A percentile compares a stretch with the other conserved stretches of the same genome.
Conservation (phyloP, 2,797 vertebrate genomes). For the Megalops cyprinoides region DNA sequence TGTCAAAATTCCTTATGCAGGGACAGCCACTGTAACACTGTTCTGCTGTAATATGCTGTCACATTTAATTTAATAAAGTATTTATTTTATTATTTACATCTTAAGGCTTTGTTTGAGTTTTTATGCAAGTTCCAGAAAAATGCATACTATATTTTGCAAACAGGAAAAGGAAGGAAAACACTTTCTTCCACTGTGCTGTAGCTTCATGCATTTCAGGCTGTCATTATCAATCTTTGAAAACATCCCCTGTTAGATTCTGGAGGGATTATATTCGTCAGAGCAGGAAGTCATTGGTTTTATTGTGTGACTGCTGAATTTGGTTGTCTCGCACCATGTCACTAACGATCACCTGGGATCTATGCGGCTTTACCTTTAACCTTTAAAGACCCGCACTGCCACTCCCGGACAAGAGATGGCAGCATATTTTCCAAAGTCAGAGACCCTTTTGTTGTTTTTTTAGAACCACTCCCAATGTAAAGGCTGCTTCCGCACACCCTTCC, state of each 20-base stretch:
- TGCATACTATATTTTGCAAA: neutral
- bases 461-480: neutral
- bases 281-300: neutral
- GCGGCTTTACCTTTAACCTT: too few relatives aligned
- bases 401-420: conserved; percentile 1
- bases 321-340: neutral
- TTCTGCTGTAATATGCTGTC: conserved; percentile 20
- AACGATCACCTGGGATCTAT: neutral
- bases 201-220: too few relatives aligned
- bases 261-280: neutral
- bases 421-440: neutral
- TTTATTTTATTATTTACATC: conserved; percentile 65
- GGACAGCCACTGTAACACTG: neutral
- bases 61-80: conserved; percentile 42
- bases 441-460: neutral
- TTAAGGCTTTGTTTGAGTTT: conserved; percentile 28
- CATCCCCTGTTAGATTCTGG: too few relatives aligned
- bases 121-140: neutral
- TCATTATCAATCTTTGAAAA: too few relatives aligned
- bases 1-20: neutral
- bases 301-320: neutral
- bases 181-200: too few relatives aligned
- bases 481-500: neutral
- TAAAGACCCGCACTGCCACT: neutral
- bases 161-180: too few relatives aligned